A percentile compares a stretch with the other conserved stretches of the same genome.
phyloP scores from a whole-genome alignment of 2,888 invertebrate species.

The Catocala sponsa region DNA sequence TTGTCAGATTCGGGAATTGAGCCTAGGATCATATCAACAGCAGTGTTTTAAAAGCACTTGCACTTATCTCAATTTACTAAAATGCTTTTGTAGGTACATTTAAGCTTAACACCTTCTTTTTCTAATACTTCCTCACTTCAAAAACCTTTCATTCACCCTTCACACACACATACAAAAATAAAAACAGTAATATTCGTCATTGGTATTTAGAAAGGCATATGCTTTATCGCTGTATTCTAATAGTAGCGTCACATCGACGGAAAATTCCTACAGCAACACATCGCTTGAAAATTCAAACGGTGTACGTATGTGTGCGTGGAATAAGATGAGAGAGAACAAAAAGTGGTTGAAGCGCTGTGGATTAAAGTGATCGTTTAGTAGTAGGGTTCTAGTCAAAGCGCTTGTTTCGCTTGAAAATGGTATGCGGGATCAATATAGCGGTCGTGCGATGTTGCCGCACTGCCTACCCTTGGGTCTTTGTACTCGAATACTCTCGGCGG shows the following conservation, averaged over 20 bases:
- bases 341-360: conserved; percentile 35
- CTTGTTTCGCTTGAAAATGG: conserved; percentile 57
- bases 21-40: too few species aligned
- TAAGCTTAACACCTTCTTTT: conserved; percentile 11
- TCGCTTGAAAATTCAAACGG: conserved; percentile 22
- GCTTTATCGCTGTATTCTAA: conserved; percentile 21
- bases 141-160: conserved; percentile 15
- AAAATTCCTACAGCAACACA: conserved; percentile 16
- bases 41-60: too few species aligned
- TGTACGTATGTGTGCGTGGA: conserved; percentile 11
- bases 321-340: not conserved
- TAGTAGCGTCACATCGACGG: conserved; percentile 10
- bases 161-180: conserved; percentile 22
- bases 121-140: conserved; percentile 20
- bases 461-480: conserved; percentile 73
- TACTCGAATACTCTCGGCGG: conserved; percentile 63
- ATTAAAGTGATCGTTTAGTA: not conserved
- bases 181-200: conserved; percentile 10
- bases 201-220: conserved; percentile 2
- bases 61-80: too few species aligned
- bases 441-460: conserved; percentile 72
- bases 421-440: conserved; percentile 75
- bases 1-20: too few species aligned
- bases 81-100: conserved; percentile 32
- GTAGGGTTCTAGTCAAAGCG: conserved; percentile 39